Evolutionary conservation across 2,113 vertebrate genomes (phyloP), one percentile per base, ranked within the genome.

Genomic region (Lota lota): DNA sequence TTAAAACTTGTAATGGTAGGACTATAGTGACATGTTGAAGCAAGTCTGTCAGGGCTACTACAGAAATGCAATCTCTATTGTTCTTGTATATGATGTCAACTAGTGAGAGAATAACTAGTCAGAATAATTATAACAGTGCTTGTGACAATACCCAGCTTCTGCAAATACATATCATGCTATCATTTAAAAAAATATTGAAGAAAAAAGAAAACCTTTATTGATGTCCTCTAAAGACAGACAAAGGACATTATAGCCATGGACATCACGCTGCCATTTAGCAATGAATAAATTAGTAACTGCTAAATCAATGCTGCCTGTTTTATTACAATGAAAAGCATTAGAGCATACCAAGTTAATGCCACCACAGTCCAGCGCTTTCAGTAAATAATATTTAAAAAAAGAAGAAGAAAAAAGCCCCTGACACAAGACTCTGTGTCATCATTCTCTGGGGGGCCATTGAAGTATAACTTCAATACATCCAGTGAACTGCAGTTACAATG

Each of bases 221-320:
- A 71, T 76, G 67, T 51, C 18, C 58, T 72, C 15, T 61, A 78
- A 79, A 74, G 63, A 69, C 71, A 74, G 22, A 79, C 40, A 57
- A 36, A 77, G 63, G 66, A 74, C 71, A 63, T 53, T 22, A 75
- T n/a, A 61, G 72, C 16, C 36, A 76, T 59, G 47, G 75, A 69
- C 75, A 74, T 75, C 61, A 69, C 24, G 66, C 61, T 64, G 65
- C 77, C 69, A 67, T 80, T 74, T 56, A 66, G 61, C 63, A 66
- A 50, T 59, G 70, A 74, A 83, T 85, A 87, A 85, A 79, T 85
- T 75, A 85, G 77, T 76, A 83, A 87, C 79, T 80, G 82, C 64
- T 68, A 79, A 84, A 88, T 88, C 85, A 83, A 74, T 87, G 81
- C 67, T 80, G 73, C 80, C 82, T 86, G 83, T 81, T 86, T 78